Conservation (phyloP, 2,888 invertebrate genomes). For the Cremastobaeus sp. region DNA sequence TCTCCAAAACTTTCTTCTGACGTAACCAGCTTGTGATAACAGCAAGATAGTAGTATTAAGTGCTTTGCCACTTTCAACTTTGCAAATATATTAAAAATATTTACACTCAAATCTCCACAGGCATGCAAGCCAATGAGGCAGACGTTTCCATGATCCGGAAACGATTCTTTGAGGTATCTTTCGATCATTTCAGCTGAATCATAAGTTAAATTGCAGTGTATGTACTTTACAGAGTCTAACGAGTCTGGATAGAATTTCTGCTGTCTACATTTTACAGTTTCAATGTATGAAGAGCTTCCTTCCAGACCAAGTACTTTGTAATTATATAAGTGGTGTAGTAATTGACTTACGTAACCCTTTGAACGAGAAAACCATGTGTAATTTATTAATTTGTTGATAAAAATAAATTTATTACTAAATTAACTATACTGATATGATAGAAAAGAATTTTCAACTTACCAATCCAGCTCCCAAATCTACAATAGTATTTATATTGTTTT, state of each 20-base stretch:
- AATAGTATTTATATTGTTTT: conserved; percentile 79
- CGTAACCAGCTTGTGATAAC: conserved; percentile 85
- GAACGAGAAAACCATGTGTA: background rate
- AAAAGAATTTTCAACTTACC: conserved; percentile 78
- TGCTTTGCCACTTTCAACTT: conserved; percentile 80
- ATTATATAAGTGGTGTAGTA: conserved; percentile 81
- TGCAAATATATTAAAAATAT: conserved; percentile 83
- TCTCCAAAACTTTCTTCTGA: conserved; percentile 40
- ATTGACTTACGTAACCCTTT: conserved; percentile 85
- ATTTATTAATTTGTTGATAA: too few relatives aligned
- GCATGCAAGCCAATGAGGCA: conserved; percentile 85
- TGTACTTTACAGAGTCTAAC: conserved; percentile 80
- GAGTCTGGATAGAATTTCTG: conserved; percentile 80
- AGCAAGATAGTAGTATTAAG: conserved; percentile 87
- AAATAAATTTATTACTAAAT: background rate
- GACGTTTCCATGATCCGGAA: conserved; percentile 73
- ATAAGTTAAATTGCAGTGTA: conserved; percentile 80
- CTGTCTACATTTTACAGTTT: conserved; percentile 81
- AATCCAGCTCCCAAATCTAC: conserved; percentile 88
- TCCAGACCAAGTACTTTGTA: conserved; percentile 85
- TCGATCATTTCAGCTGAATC: conserved; percentile 79
- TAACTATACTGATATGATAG: background rate
- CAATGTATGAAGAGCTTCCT: conserved; percentile 80
- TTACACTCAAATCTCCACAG: conserved; percentile 87
- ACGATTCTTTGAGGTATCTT: conserved; percentile 76